Conservation (phyloP, 2,113 vertebrate species). For the Rhinopomastus cyanomelas region DNA sequence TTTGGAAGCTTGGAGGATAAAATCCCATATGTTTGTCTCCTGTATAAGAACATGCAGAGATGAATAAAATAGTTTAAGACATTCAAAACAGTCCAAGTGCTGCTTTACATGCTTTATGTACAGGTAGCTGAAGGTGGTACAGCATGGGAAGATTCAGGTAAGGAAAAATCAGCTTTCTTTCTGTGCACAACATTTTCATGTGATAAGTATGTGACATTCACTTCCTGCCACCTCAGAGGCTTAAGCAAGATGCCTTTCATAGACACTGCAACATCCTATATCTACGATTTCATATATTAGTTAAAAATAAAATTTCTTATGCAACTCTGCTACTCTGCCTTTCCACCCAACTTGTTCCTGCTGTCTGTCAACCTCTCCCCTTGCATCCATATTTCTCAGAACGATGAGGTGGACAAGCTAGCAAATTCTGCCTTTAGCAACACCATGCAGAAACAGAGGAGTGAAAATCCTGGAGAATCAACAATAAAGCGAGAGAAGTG, state of each 20-base stretch:
- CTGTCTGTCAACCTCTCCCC: background rate
- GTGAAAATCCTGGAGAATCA: background rate
- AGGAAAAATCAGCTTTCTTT: background rate
- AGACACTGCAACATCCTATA: background rate
- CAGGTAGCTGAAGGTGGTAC: background rate
- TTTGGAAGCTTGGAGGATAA: constrained; percentile 33
- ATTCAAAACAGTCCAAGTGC: background rate
- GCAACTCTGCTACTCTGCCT: background rate
- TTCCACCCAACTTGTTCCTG: background rate
- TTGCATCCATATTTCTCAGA: background rate
- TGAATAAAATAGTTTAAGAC: background rate
- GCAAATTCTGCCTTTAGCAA: background rate
- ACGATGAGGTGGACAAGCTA: background rate
- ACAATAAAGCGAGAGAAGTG: background rate
- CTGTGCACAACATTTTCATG: background rate
- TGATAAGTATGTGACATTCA: background rate
- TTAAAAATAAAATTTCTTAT: background rate
- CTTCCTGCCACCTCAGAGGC: background rate
- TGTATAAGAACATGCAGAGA: constrained; percentile 11
- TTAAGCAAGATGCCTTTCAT: background rate
- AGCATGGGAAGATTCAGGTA: background rate
- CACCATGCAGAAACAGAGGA: background rate
- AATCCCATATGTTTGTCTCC: constrained; percentile 46
- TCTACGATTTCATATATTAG: background rate
- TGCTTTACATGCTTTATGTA: background rate